Evolutionary conservation across 2,888 invertebrate species (phyloP).

Genomic region (Papilio elwesi): DNA sequence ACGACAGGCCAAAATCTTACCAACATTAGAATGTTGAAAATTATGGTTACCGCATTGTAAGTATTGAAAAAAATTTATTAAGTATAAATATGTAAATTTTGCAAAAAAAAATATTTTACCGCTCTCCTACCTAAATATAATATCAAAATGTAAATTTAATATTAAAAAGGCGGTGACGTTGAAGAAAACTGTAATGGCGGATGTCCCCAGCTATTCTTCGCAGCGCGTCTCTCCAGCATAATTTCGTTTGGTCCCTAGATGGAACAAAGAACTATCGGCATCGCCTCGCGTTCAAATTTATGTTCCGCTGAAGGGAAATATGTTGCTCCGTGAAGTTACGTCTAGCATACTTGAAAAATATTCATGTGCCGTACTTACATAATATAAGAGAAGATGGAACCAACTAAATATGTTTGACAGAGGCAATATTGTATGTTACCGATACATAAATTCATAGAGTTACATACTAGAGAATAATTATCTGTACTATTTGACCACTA

Average conservation of each 20-base stretch:
- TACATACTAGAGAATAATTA: too few species aligned
- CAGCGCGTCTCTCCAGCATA: conserved; percentile 31
- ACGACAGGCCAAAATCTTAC: too few species aligned
- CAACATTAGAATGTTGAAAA: too few species aligned
- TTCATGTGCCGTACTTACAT: not conserved
- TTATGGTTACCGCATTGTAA: too few species aligned
- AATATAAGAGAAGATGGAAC: not conserved
- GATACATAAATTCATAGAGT: too few species aligned
- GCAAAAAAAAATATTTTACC: not conserved
- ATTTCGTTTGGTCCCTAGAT: conserved; percentile 37
- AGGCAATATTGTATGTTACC: not conserved
- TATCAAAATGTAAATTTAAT: conserved; percentile 32
- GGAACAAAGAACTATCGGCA: conserved; percentile 39
- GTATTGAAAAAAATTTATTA: too few species aligned
- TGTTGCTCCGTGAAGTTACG: conserved; percentile 2
- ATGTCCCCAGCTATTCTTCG: conserved; percentile 28
- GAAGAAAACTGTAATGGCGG: conserved; percentile 16
- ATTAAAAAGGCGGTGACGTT: conserved; percentile 14
- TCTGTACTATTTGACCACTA: too few species aligned
- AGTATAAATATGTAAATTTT: not conserved
- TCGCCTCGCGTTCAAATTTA: conserved; percentile 31
- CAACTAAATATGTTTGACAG: not conserved
- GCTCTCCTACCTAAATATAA: not conserved
- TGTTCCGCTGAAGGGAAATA: conserved; percentile 28
- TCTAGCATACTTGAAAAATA: conserved; percentile 17